Evolutionary conservation across 2,888 invertebrate species (phyloP), one percentile per base, ranked within the genome.

Genomic region (Acrobasis suavella): DNA sequence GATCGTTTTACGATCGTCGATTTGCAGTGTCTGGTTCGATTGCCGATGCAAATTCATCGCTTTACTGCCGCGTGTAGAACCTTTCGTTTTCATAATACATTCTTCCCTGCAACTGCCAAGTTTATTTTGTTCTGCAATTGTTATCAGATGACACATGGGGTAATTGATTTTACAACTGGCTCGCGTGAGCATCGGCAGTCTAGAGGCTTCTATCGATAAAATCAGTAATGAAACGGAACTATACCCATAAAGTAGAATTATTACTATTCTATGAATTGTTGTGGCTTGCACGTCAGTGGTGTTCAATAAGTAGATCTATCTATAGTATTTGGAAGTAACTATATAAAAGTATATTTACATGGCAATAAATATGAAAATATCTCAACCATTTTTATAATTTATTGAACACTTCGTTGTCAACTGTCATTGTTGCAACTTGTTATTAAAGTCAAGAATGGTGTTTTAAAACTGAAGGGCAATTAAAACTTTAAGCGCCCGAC

Each of bases 1-100:
- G 82, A 84, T 80, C 81, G 82, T 80, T 89, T 89, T 89, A 89
- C 89, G 89, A 87, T 79, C 80, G 78, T 83, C 82, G 83, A 85
- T 83, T 87, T 87, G 81, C 81, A 67, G 83, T 83, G 81, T 82
- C 82, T 79, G 77, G 79, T 86, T 85, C 83, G 85, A 86, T 86
- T 84, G 81, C 75, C 73, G 78, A 86, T 84, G 83, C 83, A 89
- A 87, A 87, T 86, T 77, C 81, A 72, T 74, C 69, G 79, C 78
- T 83, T 85, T 85, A 87, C 80, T 81, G 78, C 82, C 78, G 73
- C 78, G 82, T 83, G 76, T 87, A 86, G 87, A 86, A 85, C 79
- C 77, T 75, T 73, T 72, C 76, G 80, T 77, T 78, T 85, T 82
- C 81, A 86, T 86, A 86, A 85, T 86, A 80, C 75, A 85, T 84